Conservation (phyloP, 2,797 vertebrate genomes). For the Salmo trutta region DNA sequence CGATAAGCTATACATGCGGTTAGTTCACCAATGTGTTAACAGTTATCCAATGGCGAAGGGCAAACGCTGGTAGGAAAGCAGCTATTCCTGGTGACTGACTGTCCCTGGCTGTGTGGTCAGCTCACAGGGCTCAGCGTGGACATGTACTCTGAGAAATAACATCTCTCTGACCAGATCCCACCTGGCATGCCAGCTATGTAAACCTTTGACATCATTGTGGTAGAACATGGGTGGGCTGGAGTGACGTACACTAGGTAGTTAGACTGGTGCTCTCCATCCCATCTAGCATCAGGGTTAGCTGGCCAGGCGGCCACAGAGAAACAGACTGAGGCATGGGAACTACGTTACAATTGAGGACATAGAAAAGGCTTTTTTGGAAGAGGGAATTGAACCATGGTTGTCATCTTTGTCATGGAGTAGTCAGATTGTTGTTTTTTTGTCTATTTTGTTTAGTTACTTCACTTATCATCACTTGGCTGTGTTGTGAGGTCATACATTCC, state of each 20-base stretch:
- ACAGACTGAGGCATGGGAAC: neutral
- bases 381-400: conserved; percentile 20
- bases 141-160: neutral
- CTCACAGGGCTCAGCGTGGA: neutral
- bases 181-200: neutral
- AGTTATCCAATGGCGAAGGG: neutral
- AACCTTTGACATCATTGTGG: conserved; percentile 14
- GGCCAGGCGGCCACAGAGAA: conserved; percentile 5
- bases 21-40: neutral
- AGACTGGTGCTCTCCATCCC: neutral
- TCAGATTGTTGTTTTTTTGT: conserved; percentile 50
- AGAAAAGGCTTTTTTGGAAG: neutral
- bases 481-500: too few species aligned
- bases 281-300: neutral
- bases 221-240: neutral
- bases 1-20: neutral
- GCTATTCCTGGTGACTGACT: neutral
- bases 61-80: neutral
- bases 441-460: conserved; percentile 14
- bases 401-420: conserved; percentile 43
- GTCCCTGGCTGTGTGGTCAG: neutral
- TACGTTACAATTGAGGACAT: too few species aligned
- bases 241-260: neutral
- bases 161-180: neutral
- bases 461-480: conserved; percentile 24